Percentiles rank a stretch among this genome's conserved stretches.
Conservation (phyloP, 2,797 vertebrate species). For the Neoniphon sammara region DNA sequence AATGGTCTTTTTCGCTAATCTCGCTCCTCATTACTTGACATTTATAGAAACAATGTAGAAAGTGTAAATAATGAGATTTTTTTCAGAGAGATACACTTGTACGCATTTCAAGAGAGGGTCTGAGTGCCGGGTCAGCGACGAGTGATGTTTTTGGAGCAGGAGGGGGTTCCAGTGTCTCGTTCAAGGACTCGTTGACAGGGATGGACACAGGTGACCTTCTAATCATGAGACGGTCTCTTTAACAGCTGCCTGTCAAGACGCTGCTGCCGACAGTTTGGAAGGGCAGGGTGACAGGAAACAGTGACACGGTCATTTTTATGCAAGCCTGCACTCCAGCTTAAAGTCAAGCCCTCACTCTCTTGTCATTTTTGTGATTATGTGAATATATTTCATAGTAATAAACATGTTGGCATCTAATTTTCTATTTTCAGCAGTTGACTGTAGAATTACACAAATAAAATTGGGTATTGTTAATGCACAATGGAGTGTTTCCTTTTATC, state of each 20-base stretch:
- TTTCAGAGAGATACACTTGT: conserved; percentile 8
- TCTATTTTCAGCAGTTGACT: conserved; percentile 73
- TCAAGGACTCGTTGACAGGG: background rate
- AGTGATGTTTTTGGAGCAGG: background rate
- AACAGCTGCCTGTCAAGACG: conserved; percentile 12
- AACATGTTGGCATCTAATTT: conserved; percentile 60
- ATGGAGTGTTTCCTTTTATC: conserved; percentile 7
- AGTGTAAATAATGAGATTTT: conserved; percentile 19
- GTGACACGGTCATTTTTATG: conserved; percentile 32
- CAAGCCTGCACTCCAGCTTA: conserved; percentile 46
- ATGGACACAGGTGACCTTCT: conserved; percentile 2
- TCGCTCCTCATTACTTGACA: conserved; percentile 66
- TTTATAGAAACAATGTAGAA: conserved; percentile 64
- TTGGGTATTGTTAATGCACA: conserved; percentile 61
- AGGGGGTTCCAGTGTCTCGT: too few species aligned
- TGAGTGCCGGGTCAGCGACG: conserved; percentile 14
- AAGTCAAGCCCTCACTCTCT: conserved; percentile 36
- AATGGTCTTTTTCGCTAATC: conserved; percentile 61
- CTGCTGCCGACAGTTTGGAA: conserved; percentile 1
- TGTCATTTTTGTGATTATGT: conserved; percentile 57
- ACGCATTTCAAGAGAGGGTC: conserved; percentile 19
- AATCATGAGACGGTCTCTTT: background rate
- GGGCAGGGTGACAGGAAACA: conserved; percentile 11
- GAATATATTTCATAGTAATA: conserved; percentile 61
- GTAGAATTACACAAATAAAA: conserved; percentile 72